Evolutionary conservation across 2,888 invertebrate genomes (phyloP).

Genomic region (Crepidodera aurea): DNA sequence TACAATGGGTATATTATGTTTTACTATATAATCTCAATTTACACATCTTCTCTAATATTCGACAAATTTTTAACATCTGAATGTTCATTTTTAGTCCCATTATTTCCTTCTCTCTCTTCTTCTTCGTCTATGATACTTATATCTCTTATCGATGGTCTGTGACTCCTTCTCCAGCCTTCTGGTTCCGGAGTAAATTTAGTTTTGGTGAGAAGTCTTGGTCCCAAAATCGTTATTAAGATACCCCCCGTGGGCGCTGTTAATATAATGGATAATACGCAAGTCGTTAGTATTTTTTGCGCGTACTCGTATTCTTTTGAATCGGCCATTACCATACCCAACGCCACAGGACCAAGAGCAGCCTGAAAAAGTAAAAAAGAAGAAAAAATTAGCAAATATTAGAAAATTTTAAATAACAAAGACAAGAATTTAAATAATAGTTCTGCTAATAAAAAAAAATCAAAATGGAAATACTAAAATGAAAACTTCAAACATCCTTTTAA

Average conservation of each 20-base stretch:
- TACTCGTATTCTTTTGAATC: conserved; percentile 64
- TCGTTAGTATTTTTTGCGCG: conserved; percentile 76
- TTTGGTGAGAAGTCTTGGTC: conserved; percentile 79
- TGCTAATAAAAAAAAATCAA: too few species aligned
- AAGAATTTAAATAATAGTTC: too few species aligned
- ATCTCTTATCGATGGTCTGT: conserved; percentile 84
- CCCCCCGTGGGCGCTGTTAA: conserved; percentile 87
- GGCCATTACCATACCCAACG: conserved; percentile 70
- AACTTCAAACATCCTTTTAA: too few species aligned
- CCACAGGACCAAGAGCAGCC: conserved; percentile 84
- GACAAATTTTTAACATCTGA: not conserved
- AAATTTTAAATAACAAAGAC: too few species aligned
- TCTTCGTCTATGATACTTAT: conserved; percentile 88
- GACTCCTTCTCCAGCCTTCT: conserved; percentile 82
- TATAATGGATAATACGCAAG: conserved; percentile 83
- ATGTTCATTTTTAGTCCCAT: conserved; percentile 45
- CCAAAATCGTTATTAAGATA: conserved; percentile 80
- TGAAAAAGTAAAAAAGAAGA: conserved; percentile 54
- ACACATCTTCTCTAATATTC: not conserved
- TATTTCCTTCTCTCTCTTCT: conserved; percentile 65
- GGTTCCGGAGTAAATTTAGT: conserved; percentile 69
- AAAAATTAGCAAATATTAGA: not conserved
- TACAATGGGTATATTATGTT: not conserved
- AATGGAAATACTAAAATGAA: too few species aligned
- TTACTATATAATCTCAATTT: not conserved